Conservation (phyloP, 2,888 invertebrate species). For the Eupsilia transversa region DNA sequence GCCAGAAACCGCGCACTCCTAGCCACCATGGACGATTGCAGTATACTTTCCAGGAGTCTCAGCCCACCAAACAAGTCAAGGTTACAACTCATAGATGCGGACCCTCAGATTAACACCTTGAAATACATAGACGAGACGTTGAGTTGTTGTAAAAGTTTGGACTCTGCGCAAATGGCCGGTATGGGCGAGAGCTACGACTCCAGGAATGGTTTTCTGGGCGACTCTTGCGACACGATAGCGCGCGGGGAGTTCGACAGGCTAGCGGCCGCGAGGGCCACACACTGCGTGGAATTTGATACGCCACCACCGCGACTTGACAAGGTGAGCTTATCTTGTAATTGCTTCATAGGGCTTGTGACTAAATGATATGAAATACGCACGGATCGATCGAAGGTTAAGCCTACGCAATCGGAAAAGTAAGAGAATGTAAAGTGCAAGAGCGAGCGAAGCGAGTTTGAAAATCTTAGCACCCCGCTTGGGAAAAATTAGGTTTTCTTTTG, state of each 20-base stretch:
- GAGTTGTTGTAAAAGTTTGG: slow-evolving; percentile 88
- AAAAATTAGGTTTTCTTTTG: too few relatives aligned
- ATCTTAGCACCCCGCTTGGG: too few relatives aligned
- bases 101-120: slow-evolving; percentile 90
- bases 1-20: slow-evolving; percentile 88
- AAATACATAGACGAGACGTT: slow-evolving; percentile 91
- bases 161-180: slow-evolving; percentile 86
- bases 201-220: slow-evolving; percentile 86
- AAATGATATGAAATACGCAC: too few relatives aligned
- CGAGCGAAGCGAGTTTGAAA: too few relatives aligned
- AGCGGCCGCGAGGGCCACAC: slow-evolving; percentile 76
- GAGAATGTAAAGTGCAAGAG: too few relatives aligned
- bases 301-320: slow-evolving; percentile 83
- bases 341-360: neutral
- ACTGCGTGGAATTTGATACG: slow-evolving; percentile 82
- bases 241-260: slow-evolving; percentile 84
- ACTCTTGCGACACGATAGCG: slow-evolving; percentile 87
- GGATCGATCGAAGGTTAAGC: too few relatives aligned
- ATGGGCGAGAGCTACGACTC: slow-evolving; percentile 89
- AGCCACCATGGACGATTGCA: slow-evolving; percentile 90
- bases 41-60: slow-evolving; percentile 86
- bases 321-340: slow-evolving; percentile 66
- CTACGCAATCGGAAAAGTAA: too few relatives aligned
- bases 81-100: slow-evolving; percentile 86
- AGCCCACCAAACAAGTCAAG: slow-evolving; percentile 87